These are phyloP conservation scores for Clinocottus analis DNA, from an alignment of 2,113 vertebrate genomes.

Conservation along the genomic window DNA sequence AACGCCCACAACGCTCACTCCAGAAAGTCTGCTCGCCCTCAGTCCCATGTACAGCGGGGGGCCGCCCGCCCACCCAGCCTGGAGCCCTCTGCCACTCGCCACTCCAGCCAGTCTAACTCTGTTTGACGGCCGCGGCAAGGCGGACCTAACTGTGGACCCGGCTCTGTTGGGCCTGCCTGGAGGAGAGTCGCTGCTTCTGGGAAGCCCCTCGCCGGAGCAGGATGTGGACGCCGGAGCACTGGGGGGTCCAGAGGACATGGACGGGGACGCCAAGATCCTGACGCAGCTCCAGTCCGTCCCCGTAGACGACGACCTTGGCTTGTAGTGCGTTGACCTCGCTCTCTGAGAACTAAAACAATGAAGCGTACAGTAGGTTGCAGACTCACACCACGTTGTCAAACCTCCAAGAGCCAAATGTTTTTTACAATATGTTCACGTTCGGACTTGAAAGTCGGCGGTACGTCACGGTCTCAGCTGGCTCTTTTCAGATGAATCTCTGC, in stretches of 20 bases:
- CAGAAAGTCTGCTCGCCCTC: conserved; percentile 83
- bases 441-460: not conserved
- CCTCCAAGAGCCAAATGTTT: not conserved
- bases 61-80: conserved; percentile 73
- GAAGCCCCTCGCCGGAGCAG: conserved; percentile 81
- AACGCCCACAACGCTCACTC: conserved; percentile 63
- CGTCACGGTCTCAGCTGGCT: conserved; percentile 36
- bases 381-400: not conserved
- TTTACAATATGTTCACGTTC: conserved; percentile 1
- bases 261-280: conserved; percentile 86
- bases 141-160: conserved; percentile 82
- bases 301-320: conserved; percentile 87
- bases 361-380: conserved; percentile 4
- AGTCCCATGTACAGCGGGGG: conserved; percentile 80
- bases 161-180: conserved; percentile 84
- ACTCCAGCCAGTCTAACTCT: conserved; percentile 79
- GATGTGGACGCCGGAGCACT: conserved; percentile 73
- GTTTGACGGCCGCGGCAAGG: conserved; percentile 84
- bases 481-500: conserved; percentile 21
- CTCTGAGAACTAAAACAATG: conserved; percentile 7
- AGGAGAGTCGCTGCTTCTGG: conserved; percentile 85
- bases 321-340: conserved; percentile 67
- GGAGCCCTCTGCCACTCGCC: conserved; percentile 80
- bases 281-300: conserved; percentile 92
- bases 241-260: conserved; percentile 83